Evolutionary conservation across 2,113 vertebrate genomes (phyloP).

Genomic region (Lasiurus cinereus): DNA sequence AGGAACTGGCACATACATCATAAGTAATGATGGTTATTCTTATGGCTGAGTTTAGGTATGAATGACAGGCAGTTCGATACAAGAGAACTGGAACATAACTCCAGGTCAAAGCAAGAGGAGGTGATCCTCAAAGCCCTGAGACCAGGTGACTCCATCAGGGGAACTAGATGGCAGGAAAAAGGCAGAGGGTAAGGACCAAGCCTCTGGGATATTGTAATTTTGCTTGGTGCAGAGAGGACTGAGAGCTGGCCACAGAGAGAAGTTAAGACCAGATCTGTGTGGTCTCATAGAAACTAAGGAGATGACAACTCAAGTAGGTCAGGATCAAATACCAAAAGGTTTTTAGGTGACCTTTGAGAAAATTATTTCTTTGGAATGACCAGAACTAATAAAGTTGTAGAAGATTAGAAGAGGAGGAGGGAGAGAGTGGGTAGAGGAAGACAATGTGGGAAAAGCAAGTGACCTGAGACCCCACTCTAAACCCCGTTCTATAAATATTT

Average conservation of each 20-base stretch:
- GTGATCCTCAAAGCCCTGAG: background rate
- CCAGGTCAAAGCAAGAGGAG: background rate
- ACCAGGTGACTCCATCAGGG: background rate
- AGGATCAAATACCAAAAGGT: background rate
- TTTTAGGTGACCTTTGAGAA: background rate
- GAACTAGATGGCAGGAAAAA: background rate
- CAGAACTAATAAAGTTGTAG: background rate
- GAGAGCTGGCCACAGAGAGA: background rate
- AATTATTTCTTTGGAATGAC: background rate
- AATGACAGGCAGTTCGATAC: background rate
- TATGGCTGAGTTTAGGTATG: background rate
- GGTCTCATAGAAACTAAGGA: background rate
- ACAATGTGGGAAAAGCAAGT: background rate
- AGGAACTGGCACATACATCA: background rate
- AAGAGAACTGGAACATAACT: background rate
- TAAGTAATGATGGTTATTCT: background rate
- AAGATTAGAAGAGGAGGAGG: background rate
- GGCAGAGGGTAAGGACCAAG: background rate
- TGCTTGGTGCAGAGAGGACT: background rate
- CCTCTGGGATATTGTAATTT: background rate
- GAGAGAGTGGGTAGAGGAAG: background rate
- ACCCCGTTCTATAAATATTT: background rate
- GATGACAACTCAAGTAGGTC: background rate
- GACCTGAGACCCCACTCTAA: background rate
- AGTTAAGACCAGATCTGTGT: background rate